Base-by-base conservation (phyloP, 2,113 vertebrate genomes). In the Phalacrocorax brasilianus region DNA sequence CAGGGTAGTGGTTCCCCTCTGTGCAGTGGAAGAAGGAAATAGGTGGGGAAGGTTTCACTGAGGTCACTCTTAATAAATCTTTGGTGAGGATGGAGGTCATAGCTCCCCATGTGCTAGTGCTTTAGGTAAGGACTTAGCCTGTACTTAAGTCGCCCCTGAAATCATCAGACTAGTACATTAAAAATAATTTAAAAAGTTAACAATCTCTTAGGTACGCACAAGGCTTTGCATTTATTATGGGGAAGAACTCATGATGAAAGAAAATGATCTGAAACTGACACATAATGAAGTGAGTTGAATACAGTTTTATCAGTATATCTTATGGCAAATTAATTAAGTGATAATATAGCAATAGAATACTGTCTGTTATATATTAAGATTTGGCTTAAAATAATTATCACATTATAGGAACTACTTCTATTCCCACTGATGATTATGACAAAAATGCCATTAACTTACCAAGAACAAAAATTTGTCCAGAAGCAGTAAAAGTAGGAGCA, bases 321-420 rank as follows among this genome's bases (percentile, higher is more conserved):
- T 95, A 73, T 52, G 33, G 49, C 32, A 95, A 92, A 93, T 93
- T 88, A 78, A 91, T 91, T 91, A 95, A 85, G 52, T 75, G 53
- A 87, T 92, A 87, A 92, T 88, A 67, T 11, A 74, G 52, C 82
- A 88, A 66, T 84, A 62, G 35, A 83, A 47, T 78, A 87, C 80
- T 84, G 62, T 65, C 86, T 89, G 53, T 68, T 85, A 78, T 38
- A 82, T 76, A 95, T 82, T 89, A 92, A 92, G 14, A 91, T 70
- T 73, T 78, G 62, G 72, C 73, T 85, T 95, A 85, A 92, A 96
- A 91, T 93, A 91, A 92, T 92, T 79, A 87, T 53, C 40, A 89
- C 30, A 92, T 93, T 89, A 93, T 82, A 89, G 15, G 42, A 94
- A 76, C 66, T 85, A 68, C 61, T 94, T 88, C 24, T 89, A 12